Percentiles rank a stretch among this genome's conserved stretches.
Evolutionary conservation across 2,113 vertebrate genomes (phyloP).

Genomic region (Promerops cafer): DNA sequence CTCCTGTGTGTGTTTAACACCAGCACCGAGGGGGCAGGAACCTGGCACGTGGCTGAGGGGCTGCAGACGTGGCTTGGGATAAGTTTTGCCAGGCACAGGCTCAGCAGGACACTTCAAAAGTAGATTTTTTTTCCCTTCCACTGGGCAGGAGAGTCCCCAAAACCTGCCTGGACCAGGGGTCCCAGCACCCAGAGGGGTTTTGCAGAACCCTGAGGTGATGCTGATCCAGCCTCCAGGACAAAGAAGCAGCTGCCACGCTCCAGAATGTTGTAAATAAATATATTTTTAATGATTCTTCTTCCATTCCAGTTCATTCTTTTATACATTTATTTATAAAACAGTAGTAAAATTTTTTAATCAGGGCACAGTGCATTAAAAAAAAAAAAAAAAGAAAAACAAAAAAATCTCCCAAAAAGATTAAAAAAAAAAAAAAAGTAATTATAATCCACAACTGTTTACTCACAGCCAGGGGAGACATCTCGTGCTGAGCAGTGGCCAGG

Average conservation of each 20-base stretch:
- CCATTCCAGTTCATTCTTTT: slow-evolving; percentile 70
- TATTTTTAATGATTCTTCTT: slow-evolving; percentile 68
- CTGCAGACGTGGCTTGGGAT: fast-evolving
- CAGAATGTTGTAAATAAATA: slow-evolving; percentile 63
- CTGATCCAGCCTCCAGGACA: neutral
- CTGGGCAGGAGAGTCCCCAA: neutral
- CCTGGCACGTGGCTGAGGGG: neutral
- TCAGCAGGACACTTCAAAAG: neutral
- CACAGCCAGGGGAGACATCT: neutral
- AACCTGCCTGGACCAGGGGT: neutral
- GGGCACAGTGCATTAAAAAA: slow-evolving; percentile 62
- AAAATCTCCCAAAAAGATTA: neutral
- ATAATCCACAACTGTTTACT: slow-evolving; percentile 26
- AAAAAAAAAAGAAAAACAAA: neutral
- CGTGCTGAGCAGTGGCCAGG: neutral
- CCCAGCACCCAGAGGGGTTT: neutral
- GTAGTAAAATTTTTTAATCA: slow-evolving; percentile 70
- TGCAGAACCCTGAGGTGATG: neutral
- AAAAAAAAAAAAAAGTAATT: neutral
- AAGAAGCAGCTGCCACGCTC: neutral
- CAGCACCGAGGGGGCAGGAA: fast-evolving
- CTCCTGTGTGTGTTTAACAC: neutral
- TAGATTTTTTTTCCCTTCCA: fast-evolving
- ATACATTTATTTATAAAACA: slow-evolving; percentile 73
- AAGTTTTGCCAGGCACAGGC: neutral